Base-by-base conservation (phyloP, 2,888 invertebrate genomes). In the Thymelicus sylvestris region DNA sequence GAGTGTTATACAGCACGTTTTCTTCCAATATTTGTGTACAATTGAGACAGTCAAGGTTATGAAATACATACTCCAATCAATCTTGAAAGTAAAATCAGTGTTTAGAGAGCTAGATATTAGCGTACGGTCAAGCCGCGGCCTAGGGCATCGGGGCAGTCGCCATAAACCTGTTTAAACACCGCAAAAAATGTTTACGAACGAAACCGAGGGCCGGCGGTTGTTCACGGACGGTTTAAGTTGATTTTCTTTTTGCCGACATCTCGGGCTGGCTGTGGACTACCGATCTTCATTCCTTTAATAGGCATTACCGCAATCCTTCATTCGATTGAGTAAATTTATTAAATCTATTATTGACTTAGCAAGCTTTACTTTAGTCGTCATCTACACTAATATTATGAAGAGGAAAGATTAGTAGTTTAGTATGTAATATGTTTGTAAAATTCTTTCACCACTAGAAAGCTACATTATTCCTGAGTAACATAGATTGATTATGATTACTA, bases 201-300 rank as follows among this genome's bases (percentile, higher is more conserved):
- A 69, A 72, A 69, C 65, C 68, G 57, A 65, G 13, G 66, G 62
- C 72, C 65, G 59, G 66, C 62, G 66, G 64, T 66, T 70, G 64
- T 67, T 71, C 72, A 52, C 61, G 48, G 61, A 44, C 44, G 44
- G 44, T 44, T 44, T 59, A 71, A 63, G 70, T 38, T 71, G 39
- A 48, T 72, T 66, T 38, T 52, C 44, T 62, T 66, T 67, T 72
- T 71, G 67, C 31, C 7, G 66, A 55, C 52, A 31, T 61, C 44
- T 50, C 59, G 59, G 44, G n/a, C 65, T 64, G 24, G 44, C 44
- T 24, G 48, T 10, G 48, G 48, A 31, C 50, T 64, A 50, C 50
- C 50, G 64, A 50, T 64, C 50, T n/a, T 38, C 50, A 31, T 31
- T 48, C 61, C 44, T 48, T 48, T 48, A 63, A 48, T 48, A 48